Base-by-base conservation (phyloP, 2,113 vertebrate genomes). In the Pelusios castaneus region DNA sequence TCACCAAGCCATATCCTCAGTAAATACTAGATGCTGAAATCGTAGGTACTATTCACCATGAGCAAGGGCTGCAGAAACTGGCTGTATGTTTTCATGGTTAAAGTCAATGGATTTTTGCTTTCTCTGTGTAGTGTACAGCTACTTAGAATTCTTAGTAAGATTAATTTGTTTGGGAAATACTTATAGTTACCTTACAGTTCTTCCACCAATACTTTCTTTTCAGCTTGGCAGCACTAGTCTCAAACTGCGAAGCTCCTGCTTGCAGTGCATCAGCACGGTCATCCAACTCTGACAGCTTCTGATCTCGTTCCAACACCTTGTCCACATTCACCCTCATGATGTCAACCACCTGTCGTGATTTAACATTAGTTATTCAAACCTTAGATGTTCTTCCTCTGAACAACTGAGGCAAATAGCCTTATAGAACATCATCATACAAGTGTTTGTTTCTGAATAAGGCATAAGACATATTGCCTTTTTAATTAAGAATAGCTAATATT, bases 281-380 rank as follows among this genome's bases (percentile, higher is more conserved):
- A 25, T 99, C 99, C 92, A 99, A 84, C 86, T 99, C 99, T 0
- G 99, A 99, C 56, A 99, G 98, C 97, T 99, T 99, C 97, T 99
- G 98, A 47, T 99, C 99, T 76, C 99, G 97, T 85, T 99, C 99
- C 97, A 99, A 73, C 0, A 99, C 99, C 97, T 99, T 99, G 96
- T 99, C 99, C 96, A 99, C 99, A 0, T 99, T 99, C 87, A 99
- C 99, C 19, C 99, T 97, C 99, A 99, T 99, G 93, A 99, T 99
- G 97, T 99, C 99, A 96, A 99, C 99, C 84, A 99, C 99, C 99
- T 99, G 43, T 4, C 81, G 0, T 25, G n/a, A 56, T 5, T 43
- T 21, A 92, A 5, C 0, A 43, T 27, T 67, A 91, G 84, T 84
- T 8, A 93, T 4, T 45, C 41, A 45, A 45, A 43, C 43, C 12